Evolutionary conservation across 37 sponge, comb jelly and placozoan genomes (phyloP).

Genomic region (Diacarnus erythraeanus): DNA sequence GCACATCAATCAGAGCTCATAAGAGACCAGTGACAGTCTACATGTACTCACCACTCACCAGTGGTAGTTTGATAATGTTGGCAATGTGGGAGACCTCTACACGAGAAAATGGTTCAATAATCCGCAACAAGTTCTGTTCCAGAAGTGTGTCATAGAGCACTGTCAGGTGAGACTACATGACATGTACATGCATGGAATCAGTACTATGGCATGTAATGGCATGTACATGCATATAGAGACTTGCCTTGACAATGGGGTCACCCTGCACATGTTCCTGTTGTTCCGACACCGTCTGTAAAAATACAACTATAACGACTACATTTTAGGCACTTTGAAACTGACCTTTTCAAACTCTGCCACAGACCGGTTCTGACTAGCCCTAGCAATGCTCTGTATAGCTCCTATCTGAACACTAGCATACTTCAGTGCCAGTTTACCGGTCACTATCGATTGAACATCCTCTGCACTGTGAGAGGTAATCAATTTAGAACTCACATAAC

Average conservation of each 20-base stretch:
- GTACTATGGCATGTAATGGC: too few species aligned
- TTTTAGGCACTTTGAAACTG: too few species aligned
- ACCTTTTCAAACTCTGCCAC: constrained; percentile 87
- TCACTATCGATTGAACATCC: constrained; percentile 89
- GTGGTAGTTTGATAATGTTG: constrained; percentile 80
- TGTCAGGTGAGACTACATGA: constrained; percentile 81
- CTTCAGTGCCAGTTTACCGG: constrained; percentile 87
- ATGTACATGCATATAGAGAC: constrained; percentile 4
- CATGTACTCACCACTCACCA: constrained; percentile 65
- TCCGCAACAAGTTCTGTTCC: constrained; percentile 92
- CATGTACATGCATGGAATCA: constrained; percentile 3
- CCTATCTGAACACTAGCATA: constrained; percentile 80
- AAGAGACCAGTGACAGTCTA: neutral
- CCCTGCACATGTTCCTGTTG: constrained; percentile 60
- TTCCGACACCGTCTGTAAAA: constrained; percentile 39
- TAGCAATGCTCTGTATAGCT: constrained; percentile 91
- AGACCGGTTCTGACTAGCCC: constrained; percentile 86
- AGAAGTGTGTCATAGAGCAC: constrained; percentile 88
- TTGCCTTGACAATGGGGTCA: constrained; percentile 78
- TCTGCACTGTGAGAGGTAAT: constrained; percentile 63
- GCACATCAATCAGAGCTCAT: too few species aligned
- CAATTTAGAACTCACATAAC: neutral
- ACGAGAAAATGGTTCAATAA: constrained; percentile 94
- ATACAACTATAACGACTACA: neutral
- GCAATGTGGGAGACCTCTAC: constrained; percentile 94